Evolutionary conservation across 2,113 vertebrate genomes (phyloP), one percentile per base, ranked within the genome.

Genomic region (Paraplagusia blochii): DNA sequence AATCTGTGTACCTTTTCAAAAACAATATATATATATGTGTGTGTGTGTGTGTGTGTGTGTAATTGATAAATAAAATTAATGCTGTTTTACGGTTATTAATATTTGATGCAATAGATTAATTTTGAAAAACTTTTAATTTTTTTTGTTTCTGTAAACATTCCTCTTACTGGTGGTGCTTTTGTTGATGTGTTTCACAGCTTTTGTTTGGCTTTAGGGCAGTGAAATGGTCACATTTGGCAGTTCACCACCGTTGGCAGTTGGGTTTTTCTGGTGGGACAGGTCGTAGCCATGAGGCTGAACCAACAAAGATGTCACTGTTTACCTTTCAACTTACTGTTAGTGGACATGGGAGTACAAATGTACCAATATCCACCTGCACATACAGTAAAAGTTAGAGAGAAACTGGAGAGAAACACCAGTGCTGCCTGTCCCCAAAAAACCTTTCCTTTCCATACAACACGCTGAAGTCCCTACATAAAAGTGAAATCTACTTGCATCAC

Each of bases 201-300:
- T 12, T 49, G n/a, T 46, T 36, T n/a, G 39, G 4, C 58, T 12
- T 17, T 7, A 66, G 53, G 53, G 44, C n/a, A 17, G 13, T 5
- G 3, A 15, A 7, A 5, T 35, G 50, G 33, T 55, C 58, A 18
- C 3, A 48, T 2, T 63, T 52, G 56, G 42, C 33, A 11, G 17
- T 51, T 50, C 40, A 53, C 52, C 44, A 22, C 64, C 59, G 66
- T 48, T 69, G 45, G 65, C 44, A 63, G 49, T 66, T 53, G 4
- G 51, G 63, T 74, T 79, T 71, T 83, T 56, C 51, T 66, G 55
- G 51, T 69, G 66, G 69, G 69, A 67, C 53, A 44, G 48, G 50
- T 53, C 0, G 36, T 18, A 58, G 63, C 52, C 46, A 19, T 6
- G 39, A 22, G 49, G 46, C 48, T 63, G 35, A 62, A 63, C 51